Evolutionary conservation across 2,113 vertebrate genomes (phyloP).

Genomic region (Seriola rivoliana): DNA sequence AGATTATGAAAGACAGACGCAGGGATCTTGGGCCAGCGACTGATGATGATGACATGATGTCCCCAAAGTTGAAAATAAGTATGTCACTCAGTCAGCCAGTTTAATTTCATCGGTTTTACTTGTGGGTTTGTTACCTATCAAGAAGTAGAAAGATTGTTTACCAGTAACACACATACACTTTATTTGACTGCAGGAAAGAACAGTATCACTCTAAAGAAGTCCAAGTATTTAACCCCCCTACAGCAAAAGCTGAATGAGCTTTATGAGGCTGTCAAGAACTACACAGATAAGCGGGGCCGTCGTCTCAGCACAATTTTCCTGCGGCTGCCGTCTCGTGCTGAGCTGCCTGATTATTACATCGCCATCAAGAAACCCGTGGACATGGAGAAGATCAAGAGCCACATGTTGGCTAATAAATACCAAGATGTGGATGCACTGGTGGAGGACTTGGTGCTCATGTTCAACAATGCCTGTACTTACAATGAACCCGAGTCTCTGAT

Average conservation of each 20-base stretch:
- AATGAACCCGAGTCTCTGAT: slow-evolving; percentile 98
- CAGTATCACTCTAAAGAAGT: slow-evolving; percentile 95
- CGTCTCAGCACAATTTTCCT: slow-evolving; percentile 98
- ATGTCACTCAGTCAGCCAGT: slow-evolving; percentile 64
- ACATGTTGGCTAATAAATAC: slow-evolving; percentile 99
- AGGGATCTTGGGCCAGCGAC: slow-evolving; percentile 93
- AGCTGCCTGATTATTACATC: slow-evolving; percentile 98
- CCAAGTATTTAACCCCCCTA: slow-evolving; percentile 96
- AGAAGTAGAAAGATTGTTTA: background rate
- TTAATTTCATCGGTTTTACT: background rate
- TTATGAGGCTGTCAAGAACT: slow-evolving; percentile 98
- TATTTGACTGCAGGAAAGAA: slow-evolving; percentile 90
- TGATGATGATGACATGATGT: slow-evolving; percentile 95
- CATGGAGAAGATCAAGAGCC: slow-evolving; percentile 98
- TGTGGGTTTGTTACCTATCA: background rate
- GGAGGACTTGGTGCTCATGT: slow-evolving; percentile 99
- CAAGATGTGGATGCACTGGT: slow-evolving; percentile 98
- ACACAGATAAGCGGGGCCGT: slow-evolving; percentile 96
- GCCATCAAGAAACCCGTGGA: slow-evolving; percentile 98
- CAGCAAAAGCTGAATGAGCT: slow-evolving; percentile 98
- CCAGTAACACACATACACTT: background rate
- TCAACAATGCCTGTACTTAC: slow-evolving; percentile 98
- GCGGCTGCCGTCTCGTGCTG: slow-evolving; percentile 95
- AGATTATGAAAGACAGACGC: slow-evolving; percentile 94
- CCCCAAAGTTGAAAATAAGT: slow-evolving; percentile 98